Conservation (phyloP, 1,140 invertebrate species). For the Drosophila orena region DNA sequence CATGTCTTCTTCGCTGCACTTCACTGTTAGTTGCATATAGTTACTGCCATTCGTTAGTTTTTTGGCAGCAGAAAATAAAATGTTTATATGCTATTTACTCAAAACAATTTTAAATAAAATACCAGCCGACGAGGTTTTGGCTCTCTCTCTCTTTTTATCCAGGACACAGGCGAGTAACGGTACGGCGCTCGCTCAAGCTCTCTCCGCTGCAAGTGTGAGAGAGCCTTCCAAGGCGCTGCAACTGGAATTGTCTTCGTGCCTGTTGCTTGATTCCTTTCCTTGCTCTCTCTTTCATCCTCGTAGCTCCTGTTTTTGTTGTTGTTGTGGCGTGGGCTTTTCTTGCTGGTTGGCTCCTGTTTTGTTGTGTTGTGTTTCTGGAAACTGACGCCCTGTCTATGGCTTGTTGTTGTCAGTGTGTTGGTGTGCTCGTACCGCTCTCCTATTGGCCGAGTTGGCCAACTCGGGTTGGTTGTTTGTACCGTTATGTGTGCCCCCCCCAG, state of each 20-base stretch:
- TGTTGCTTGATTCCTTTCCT: conserved; percentile 41
- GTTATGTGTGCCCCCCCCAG: conserved; percentile 36
- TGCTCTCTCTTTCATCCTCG: conserved; percentile 9
- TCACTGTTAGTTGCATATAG: conserved; percentile 56
- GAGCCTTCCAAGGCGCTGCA: conserved; percentile 74
- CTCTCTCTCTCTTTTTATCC: neutral
- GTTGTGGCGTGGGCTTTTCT: conserved; percentile 61
- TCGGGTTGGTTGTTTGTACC: conserved; percentile 74
- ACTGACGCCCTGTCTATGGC: conserved; percentile 69
- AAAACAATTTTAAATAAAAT: conserved; percentile 84
- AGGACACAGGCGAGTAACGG: conserved; percentile 23
- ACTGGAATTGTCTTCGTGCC: conserved; percentile 75
- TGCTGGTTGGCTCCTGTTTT: conserved; percentile 82
- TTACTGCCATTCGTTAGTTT: conserved; percentile 61
- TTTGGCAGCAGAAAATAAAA: conserved; percentile 82
- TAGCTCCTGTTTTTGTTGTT: conserved; percentile 63
- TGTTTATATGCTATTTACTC: conserved; percentile 83
- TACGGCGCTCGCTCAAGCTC: conserved; percentile 11
- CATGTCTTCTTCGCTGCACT: conserved; percentile 65
- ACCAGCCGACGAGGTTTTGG: conserved; percentile 45
- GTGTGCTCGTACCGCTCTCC: conserved; percentile 52
- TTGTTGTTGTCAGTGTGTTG: conserved; percentile 30
- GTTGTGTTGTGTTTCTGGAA: conserved; percentile 82
- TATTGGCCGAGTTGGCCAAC: conserved; percentile 66
- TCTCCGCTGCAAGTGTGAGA: conserved; percentile 41